Evolutionary conservation across 2,888 invertebrate species (phyloP).

Genomic region (Linyphia triangularis): DNA sequence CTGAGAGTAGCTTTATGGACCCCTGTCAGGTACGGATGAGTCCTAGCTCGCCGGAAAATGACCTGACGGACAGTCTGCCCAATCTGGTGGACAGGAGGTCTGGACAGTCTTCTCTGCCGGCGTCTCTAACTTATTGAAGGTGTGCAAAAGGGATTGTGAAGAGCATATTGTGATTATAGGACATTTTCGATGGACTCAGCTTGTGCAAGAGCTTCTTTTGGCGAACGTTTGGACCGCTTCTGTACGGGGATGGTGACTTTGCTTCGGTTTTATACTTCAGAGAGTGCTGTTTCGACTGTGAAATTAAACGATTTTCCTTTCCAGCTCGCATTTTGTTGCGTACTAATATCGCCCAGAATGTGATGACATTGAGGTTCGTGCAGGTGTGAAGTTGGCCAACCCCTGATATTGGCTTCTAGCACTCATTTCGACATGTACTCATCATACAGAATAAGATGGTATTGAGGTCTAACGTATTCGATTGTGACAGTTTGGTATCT

Average conservation of each 20-base stretch:
- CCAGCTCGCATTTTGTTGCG: no score
- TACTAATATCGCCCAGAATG: no score
- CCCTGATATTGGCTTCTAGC: no score
- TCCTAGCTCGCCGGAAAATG: slow-evolving; percentile 68
- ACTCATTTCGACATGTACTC: no score
- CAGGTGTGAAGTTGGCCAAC: no score
- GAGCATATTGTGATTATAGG: slow-evolving; percentile 14
- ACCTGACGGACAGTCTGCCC: slow-evolving; percentile 62
- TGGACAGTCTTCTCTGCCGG: slow-evolving; percentile 40
- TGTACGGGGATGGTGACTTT: not conserved
- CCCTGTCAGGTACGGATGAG: slow-evolving; percentile 32
- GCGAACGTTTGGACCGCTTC: slow-evolving; percentile 24
- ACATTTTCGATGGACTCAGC: slow-evolving; percentile 6
- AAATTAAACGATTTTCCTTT: no score
- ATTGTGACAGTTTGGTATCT: no score
- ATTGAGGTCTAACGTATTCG: no score
- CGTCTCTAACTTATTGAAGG: slow-evolving; percentile 67
- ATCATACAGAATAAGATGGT: no score
- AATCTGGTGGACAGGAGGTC: slow-evolving; percentile 47
- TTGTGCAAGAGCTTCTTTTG: slow-evolving; percentile 45
- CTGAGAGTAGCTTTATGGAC: slow-evolving; percentile 69
- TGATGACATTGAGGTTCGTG: no score
- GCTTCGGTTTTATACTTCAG: no score
- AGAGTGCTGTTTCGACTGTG: no score
- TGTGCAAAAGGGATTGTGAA: not conserved